phyloP scores from a whole-genome alignment of 1,140 invertebrate species.

The Antheraea pernyi region DNA sequence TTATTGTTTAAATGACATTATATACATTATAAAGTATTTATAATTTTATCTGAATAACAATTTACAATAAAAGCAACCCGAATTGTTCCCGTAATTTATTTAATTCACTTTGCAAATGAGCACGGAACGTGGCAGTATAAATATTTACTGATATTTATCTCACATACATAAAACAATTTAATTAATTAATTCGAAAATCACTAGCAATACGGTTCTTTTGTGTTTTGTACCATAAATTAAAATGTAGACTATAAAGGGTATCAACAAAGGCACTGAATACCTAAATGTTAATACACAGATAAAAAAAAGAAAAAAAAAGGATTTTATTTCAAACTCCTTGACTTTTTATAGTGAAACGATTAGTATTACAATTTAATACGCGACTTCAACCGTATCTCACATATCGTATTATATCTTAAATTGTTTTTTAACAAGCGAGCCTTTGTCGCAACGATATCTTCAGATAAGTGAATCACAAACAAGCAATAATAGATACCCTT shows the following conservation, averaged over 20 bases:
- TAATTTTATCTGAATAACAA: too few species aligned
- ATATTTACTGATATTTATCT: background rate
- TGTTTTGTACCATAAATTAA: background rate
- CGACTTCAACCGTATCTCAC: background rate
- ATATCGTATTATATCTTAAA: background rate
- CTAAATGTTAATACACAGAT: background rate
- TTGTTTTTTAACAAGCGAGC: too few species aligned
- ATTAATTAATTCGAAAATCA: background rate
- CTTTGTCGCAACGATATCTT: too few species aligned
- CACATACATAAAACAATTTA: background rate
- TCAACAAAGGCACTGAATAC: background rate
- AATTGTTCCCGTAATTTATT: background rate
- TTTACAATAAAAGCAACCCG: too few species aligned
- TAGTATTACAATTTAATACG: background rate
- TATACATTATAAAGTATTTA: too few species aligned
- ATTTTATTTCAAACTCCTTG: background rate
- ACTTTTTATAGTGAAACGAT: background rate
- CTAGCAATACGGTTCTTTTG: background rate
- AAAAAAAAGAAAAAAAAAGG: background rate
- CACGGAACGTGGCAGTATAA: background rate
- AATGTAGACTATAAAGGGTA: background rate
- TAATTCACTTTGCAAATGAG: background rate
- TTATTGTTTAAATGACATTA: too few species aligned
- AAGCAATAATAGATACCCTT: too few species aligned
- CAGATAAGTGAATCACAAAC: too few species aligned